These are phyloP conservation scores for Chionis minor DNA, from an alignment of 2,113 vertebrate species.

Conservation along the genomic window DNA sequence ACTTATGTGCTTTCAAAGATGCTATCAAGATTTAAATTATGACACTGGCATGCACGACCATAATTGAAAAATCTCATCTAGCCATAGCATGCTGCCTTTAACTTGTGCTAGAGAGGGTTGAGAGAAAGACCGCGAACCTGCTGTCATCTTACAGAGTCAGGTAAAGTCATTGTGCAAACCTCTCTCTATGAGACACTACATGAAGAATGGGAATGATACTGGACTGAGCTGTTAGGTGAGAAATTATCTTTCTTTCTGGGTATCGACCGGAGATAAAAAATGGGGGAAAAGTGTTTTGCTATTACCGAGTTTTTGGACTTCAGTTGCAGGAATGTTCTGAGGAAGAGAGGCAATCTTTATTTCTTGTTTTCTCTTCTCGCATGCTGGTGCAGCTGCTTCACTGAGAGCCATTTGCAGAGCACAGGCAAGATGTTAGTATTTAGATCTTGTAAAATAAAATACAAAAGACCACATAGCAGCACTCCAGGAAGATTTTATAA, in stretches of 20 bases:
- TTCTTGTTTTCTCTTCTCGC: not conserved
- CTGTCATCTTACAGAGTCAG: not conserved
- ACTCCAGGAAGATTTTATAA: not conserved
- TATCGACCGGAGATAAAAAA: not conserved
- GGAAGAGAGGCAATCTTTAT: not conserved
- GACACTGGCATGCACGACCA: not conserved
- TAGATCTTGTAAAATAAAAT: not conserved
- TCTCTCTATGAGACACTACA: not conserved
- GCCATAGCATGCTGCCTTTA: not conserved
- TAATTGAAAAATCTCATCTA: not conserved
- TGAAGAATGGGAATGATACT: not conserved
- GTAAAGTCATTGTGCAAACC: not conserved
- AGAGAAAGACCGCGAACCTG: not conserved
- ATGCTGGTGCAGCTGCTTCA: not conserved
- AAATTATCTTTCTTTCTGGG: not conserved
- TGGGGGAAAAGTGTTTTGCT: not conserved
- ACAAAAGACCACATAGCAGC: accelerated
- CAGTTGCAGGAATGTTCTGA: not conserved
- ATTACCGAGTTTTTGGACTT: not conserved
- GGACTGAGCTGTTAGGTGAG: not conserved
- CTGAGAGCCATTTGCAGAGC: not conserved
- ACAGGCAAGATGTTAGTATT: not conserved
- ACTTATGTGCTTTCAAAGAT: not conserved
- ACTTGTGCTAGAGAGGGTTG: not conserved
- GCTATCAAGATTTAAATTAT: not conserved